phyloP scores from a whole-genome alignment of 2,888 invertebrate genomes.

The Timema cristinae region DNA sequence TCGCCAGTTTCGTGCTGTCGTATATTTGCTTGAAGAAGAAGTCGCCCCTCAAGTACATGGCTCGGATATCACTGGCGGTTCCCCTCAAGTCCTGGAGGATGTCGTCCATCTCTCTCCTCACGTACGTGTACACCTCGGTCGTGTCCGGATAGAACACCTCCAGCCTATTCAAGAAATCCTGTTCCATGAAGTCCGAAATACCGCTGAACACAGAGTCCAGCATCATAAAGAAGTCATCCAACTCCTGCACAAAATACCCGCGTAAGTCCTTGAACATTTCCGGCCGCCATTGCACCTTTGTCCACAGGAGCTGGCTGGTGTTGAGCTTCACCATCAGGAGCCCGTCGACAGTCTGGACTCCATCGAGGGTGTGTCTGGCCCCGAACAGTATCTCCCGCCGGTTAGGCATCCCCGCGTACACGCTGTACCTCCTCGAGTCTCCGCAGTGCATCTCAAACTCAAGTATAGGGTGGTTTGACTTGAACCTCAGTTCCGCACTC shows the following conservation, averaged over 20 bases:
- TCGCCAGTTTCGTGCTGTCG: neutral
- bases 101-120: constrained; percentile 26
- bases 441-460: constrained; percentile 31
- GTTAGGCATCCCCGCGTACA: constrained; percentile 38
- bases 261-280: constrained; percentile 34
- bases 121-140: constrained; percentile 21
- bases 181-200: constrained; percentile 26
- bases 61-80: constrained; percentile 26
- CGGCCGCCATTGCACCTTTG: constrained; percentile 37
- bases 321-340: constrained; percentile 37
- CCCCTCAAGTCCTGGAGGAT: constrained; percentile 32
- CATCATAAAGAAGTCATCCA: constrained; percentile 27
- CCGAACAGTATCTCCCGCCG: constrained; percentile 36
- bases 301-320: constrained; percentile 37
- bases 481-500: constrained; percentile 28
- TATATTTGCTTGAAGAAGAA: constrained; percentile 33
- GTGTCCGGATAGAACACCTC: constrained; percentile 22
- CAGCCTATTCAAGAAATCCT: constrained; percentile 30
- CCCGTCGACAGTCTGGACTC: constrained; percentile 35
- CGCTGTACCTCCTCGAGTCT: constrained; percentile 28
- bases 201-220: constrained; percentile 24
- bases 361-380: constrained; percentile 35
- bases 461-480: constrained; percentile 28
- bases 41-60: constrained; percentile 35
- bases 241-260: constrained; percentile 26